phyloP scores from a whole-genome alignment of 1,140 invertebrate genomes.

The Halyomorpha halys region DNA sequence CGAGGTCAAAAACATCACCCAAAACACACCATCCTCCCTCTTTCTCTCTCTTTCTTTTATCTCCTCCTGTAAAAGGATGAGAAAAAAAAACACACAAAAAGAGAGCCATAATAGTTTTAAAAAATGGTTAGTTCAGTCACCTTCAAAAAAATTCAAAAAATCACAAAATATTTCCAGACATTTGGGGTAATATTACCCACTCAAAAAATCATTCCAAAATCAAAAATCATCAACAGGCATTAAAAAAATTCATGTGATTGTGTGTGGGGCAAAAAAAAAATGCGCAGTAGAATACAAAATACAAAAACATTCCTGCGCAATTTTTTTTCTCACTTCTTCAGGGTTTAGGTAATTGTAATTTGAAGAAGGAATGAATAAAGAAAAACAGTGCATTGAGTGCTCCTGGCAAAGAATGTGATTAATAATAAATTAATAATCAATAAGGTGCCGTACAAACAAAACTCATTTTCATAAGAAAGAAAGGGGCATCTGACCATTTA shows the following conservation, averaged over 20 bases:
- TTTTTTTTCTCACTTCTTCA: constrained; percentile 13
- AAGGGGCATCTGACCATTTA: not conserved
- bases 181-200: constrained; percentile 4
- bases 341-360: not conserved
- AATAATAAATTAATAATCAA: constrained; percentile 14
- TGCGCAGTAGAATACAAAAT: constrained; percentile 12
- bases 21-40: constrained; percentile 22
- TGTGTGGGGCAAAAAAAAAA: constrained; percentile 18
- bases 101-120: constrained; percentile 21
- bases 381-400: constrained; percentile 21
- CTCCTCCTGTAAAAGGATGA: constrained; percentile 25
- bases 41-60: constrained; percentile 22
- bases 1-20: constrained; percentile 25
- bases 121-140: constrained; percentile 20
- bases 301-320: not conserved
- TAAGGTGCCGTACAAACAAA: constrained; percentile 22
- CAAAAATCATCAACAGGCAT: constrained; percentile 13
- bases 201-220: constrained; percentile 16
- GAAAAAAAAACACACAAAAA: constrained; percentile 27
- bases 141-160: constrained; percentile 16
- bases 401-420: constrained; percentile 19
- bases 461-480: constrained; percentile 14
- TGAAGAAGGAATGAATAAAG: constrained; percentile 18
- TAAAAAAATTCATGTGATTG: constrained; percentile 12
- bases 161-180: constrained; percentile 18